phyloP scores from a whole-genome alignment of 2,113 vertebrate genomes.

The Globicephala melas region DNA sequence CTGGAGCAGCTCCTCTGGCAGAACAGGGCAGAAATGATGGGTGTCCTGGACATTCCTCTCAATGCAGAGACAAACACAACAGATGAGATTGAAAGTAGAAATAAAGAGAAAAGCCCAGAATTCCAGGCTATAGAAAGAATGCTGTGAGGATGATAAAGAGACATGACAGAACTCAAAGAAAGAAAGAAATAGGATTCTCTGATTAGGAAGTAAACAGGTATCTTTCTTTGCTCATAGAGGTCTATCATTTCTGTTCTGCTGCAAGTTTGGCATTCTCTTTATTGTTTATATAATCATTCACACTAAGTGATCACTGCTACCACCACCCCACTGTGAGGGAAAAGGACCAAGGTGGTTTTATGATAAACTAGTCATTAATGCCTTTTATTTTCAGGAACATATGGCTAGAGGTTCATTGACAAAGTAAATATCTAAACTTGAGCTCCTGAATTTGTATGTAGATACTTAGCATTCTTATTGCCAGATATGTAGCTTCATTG shows the following conservation, averaged over 20 bases:
- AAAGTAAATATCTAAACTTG: not conserved
- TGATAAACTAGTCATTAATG: not conserved
- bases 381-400: not conserved
- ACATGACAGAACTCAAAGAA: not conserved
- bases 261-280: not conserved
- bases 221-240: not conserved
- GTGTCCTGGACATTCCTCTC: not conserved
- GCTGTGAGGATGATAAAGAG: not conserved
- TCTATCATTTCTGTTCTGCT: not conserved
- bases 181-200: not conserved
- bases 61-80: not conserved
- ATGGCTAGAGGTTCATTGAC: not conserved
- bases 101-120: not conserved
- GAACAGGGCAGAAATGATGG: not conserved
- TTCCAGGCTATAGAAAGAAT: not conserved
- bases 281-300: not conserved
- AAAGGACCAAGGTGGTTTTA: constrained; percentile 2
- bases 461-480: not conserved
- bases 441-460: not conserved
- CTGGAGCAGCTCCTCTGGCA: not conserved
- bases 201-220: not conserved
- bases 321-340: not conserved
- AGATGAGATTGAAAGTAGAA: not conserved
- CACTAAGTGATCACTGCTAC: not conserved
- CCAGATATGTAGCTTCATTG: not conserved